These are phyloP conservation scores for Hypothenemus hampei DNA, from an alignment of 1,140 invertebrate species.

Conservation along the genomic window DNA sequence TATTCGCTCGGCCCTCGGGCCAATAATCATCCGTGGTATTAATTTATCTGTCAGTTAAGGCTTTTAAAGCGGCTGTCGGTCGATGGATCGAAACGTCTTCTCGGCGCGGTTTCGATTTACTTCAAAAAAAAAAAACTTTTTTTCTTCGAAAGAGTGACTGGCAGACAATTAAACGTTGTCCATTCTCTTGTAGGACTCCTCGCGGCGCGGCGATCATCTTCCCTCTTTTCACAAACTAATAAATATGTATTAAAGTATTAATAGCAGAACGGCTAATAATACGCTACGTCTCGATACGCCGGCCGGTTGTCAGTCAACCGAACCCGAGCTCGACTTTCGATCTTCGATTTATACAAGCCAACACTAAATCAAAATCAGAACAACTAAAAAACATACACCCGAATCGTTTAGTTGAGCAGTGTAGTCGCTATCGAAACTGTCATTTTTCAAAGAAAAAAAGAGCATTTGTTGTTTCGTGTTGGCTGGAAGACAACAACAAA, in stretches of 20 bases:
- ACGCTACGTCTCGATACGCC: conserved; percentile 23
- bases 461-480: no score
- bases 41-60: no score
- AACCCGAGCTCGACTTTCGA: conserved; percentile 7
- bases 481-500: no score
- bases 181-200: conserved; percentile 21
- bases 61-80: no score
- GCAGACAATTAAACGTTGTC: conserved; percentile 28
- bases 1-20: no score
- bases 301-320: conserved; percentile 21
- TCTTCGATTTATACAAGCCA: conserved; percentile 19
- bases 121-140: no score
- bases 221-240: conserved; percentile 29
- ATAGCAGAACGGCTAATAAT: conserved; percentile 29
- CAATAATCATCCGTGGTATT: no score
- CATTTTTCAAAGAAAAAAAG: no score
- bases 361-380: no score
- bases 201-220: conserved; percentile 15
- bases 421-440: no score
- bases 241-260: conserved; percentile 31
- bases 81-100: conserved; percentile 12
- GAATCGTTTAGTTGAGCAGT: no score
- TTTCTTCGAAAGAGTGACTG: conserved; percentile 22
- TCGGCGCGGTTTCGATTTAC: conserved; percentile 21
- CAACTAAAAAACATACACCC: no score